Base-by-base conservation (phyloP, 2,113 vertebrate species). In the Rynchops niger region DNA sequence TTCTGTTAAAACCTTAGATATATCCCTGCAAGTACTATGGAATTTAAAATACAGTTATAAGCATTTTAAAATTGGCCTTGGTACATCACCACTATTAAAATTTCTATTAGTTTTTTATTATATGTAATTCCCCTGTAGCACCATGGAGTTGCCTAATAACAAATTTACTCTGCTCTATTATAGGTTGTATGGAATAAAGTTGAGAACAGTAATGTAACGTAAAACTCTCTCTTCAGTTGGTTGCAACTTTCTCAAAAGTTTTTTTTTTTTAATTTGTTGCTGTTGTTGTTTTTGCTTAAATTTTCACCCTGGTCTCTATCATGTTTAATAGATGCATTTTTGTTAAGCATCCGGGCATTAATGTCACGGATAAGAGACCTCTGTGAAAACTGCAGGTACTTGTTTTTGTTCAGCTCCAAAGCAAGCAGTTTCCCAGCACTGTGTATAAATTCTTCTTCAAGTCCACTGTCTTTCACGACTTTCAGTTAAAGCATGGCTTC, bases 61-160 rank as follows among this genome's bases (percentile, higher is more conserved):
- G 71, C 45, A 88, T 80, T 93, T 96, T 90, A 59, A 96, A 94
- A 86, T 77, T 83, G 63, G 71, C 58, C 67, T 86, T 90, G n/a
- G 50, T 93, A 82, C 1, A 0, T 94, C 92, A 86, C 29, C 26
- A 50, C 71, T 92, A 66, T 93, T 95, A 95, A 95, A 86, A 93
- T 94, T 93, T 83, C 82, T 88, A 78, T 95, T 90, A 88, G 55
- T 45, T 94, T 96, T 96, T 96, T 95, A 88, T 88, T 74, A 73
- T 43, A 81, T 74, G 55, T 77, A 90, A 90, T 90, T 94, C 71
- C 76, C 88, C 67, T 83, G 42, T 92, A 94, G 90, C 92, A 90
- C 45, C 59, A 71, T 56, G 67, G 78, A 81, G 45, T 81, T 93
- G 26, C 55, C 72, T 95, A 92, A 86, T 83, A 95, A 83, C 42